Conservation (phyloP, 2,113 vertebrate species). For the Ammodytes dubius region DNA sequence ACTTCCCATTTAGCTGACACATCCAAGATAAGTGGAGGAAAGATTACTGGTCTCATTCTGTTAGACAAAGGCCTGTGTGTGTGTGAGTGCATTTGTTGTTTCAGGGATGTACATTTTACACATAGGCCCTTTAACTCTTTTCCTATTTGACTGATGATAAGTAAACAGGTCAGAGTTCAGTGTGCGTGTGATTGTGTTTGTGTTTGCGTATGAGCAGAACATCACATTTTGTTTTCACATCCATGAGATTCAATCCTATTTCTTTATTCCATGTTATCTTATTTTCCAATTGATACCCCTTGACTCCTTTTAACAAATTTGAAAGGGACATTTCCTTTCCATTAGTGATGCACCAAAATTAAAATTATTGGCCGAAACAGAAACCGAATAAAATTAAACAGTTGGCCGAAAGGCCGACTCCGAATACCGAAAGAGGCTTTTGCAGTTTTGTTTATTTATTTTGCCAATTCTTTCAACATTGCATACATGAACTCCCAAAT, state of each 20-base stretch:
- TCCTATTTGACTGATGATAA: slow-evolving; percentile 23
- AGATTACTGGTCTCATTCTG: slow-evolving; percentile 75
- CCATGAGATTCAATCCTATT: neutral
- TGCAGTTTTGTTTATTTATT: too few species aligned
- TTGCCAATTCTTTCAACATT: too few species aligned
- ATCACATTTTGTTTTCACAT: neutral
- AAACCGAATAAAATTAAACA: too few species aligned
- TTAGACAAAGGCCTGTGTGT: slow-evolving; percentile 67
- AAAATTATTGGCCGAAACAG: too few species aligned
- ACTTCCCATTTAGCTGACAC: slow-evolving; percentile 79
- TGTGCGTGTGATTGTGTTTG: neutral
- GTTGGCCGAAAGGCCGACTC: too few species aligned
- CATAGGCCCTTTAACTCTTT: slow-evolving; percentile 28
- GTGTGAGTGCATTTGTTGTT: slow-evolving; percentile 52
- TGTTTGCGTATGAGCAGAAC: neutral
- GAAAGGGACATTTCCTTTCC: neutral
- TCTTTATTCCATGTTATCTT: neutral
- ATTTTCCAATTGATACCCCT: neutral
- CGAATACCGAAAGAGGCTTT: too few species aligned
- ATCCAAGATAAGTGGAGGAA: slow-evolving; percentile 75
- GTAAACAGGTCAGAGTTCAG: slow-evolving; percentile 15
- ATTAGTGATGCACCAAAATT: too few species aligned
- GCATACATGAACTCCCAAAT: too few species aligned
- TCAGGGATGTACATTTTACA: slow-evolving; percentile 40
- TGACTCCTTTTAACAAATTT: neutral